phyloP scores from a whole-genome alignment of 2,113 vertebrate genomes.

The Corydoras maculifer region DNA sequence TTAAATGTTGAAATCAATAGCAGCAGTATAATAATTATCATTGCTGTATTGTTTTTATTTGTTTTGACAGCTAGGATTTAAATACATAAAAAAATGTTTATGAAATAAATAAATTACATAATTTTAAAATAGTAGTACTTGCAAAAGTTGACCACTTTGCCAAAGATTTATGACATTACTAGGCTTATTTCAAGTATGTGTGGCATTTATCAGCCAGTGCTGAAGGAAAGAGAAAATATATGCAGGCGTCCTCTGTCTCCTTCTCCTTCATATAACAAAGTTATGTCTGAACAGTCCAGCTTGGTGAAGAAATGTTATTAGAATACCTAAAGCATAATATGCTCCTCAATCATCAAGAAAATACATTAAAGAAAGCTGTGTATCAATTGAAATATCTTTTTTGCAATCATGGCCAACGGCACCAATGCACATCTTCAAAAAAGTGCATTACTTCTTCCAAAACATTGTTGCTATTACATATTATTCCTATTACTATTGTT shows the following conservation, averaged over 20 bases:
- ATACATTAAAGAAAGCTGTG: slow-evolving; percentile 6
- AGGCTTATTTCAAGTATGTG: slow-evolving; percentile 11
- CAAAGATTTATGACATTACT: slow-evolving; percentile 1
- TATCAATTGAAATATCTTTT: too few relatives aligned
- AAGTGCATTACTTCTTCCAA: too few relatives aligned
- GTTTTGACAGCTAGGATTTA: too few relatives aligned
- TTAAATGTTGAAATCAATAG: too few relatives aligned
- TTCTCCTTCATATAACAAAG: slow-evolving; percentile 3
- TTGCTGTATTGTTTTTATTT: too few relatives aligned
- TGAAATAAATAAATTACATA: too few relatives aligned
- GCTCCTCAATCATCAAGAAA: slow-evolving; percentile 27
- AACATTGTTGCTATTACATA: too few relatives aligned
- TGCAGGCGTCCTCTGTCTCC: slow-evolving; percentile 30
- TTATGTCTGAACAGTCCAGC: slow-evolving; percentile 20
- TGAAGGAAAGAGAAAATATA: slow-evolving; percentile 11
- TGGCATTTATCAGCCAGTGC: slow-evolving; percentile 19
- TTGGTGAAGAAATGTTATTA: slow-evolving; percentile 18
- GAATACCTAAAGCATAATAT: slow-evolving; percentile 28
- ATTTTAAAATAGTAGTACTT: background rate
- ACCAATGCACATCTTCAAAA: too few relatives aligned
- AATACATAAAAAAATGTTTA: too few relatives aligned
- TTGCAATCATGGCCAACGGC: too few relatives aligned
- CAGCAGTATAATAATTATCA: too few relatives aligned
- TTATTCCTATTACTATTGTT: too few relatives aligned
- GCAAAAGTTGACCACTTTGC: background rate